Evolutionary conservation across 1,140 invertebrate species (phyloP), one percentile per base, ranked within the genome.

Genomic region (Helicoverpa armigera): DNA sequence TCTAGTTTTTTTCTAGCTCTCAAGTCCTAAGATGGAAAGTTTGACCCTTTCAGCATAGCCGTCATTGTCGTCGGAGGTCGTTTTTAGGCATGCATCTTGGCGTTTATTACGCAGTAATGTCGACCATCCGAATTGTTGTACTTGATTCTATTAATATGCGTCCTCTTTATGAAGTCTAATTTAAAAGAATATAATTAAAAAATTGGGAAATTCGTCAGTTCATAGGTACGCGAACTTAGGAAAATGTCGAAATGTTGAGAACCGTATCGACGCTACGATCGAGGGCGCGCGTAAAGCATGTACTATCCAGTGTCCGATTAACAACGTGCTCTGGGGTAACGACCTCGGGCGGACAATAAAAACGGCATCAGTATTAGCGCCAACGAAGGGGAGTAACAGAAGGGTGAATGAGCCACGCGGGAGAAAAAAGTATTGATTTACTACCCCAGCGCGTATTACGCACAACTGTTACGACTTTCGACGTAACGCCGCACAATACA

Each of bases 361-460:
- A 48, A 18, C 63, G 63, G 63, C 63, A 50, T 67, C 63, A 10
- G 43, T 11, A 67, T 67, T 67, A 67, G 35, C 63, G 63, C 35
- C 29, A 23, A n/a, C 48, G 35, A 67, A 50, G 63, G 63, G 63
- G 63, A 67, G 35, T 50, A 14, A 67, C 18, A 48, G 60, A 63
- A 63, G 63, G 63, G 63, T 67, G 63, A 43, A 43, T 43, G 63
- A 43, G 31, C 63, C 31, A 67, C 63, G 63, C 35, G 63, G 63
- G 63, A 67, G 63, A 67, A 67, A 63, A 65, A 67, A 67, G 35
- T 67, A 67, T 67, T 67, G 63, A 67, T 67, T 50, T 11, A 48
- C 63, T 50, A 35, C 13, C 43, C 63, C 23, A 35, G 14, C 63
- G 48, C 31, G 63, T 16, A 50, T 50, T 11, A 67, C 35, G 63